Evolutionary conservation across 2,113 vertebrate species (phyloP), one percentile per base, ranked within the genome.

Genomic region (Oxygymnocypris stewartii): DNA sequence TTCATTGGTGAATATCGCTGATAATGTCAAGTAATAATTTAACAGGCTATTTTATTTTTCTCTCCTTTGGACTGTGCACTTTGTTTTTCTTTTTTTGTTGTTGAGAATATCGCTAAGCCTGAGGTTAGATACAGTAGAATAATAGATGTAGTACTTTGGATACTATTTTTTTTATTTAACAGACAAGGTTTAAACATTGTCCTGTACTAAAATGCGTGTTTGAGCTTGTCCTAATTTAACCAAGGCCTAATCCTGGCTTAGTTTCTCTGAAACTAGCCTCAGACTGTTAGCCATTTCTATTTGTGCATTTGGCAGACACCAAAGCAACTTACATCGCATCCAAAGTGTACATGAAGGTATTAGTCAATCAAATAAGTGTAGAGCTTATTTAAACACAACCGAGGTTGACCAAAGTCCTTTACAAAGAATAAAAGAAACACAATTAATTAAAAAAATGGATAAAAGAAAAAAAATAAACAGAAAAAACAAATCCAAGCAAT

Each of bases 21-120:
- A 89, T 71, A n/a, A 88, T 81, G 77, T 80, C 13, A 49, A 59
- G 59, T 89, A 82, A 85, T 61, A 47, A 84, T 40, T 76, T 51
- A 49, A 42, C 28, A 74, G 23, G 18, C 47, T 65, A 25, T 77
- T 59, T 74, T 84, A 49, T 74, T 84, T 73, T n/a, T n/a, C 79
- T 83, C 77, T 82, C 40, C 78, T 74, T 82, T 81, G 79, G 57
- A 71, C 74, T 87, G 49, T 82, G 57, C 35, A 82, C 77, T n/a
- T n/a, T n/a, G n/a, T 84, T 85, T 44, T 79, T 28, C 31, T 20
- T 76, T 16, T 1, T 18, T 71, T 18, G 2, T 77, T 76, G 37
- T 73, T 51, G 16, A 51, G 23, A 51, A 85, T 42, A 51, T 35
- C 10, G 65, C 78, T 40, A n/a, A 78, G 14, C 42, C 67, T 81